Conservation (phyloP, 2,888 invertebrate species). For the Troilus luridus region DNA sequence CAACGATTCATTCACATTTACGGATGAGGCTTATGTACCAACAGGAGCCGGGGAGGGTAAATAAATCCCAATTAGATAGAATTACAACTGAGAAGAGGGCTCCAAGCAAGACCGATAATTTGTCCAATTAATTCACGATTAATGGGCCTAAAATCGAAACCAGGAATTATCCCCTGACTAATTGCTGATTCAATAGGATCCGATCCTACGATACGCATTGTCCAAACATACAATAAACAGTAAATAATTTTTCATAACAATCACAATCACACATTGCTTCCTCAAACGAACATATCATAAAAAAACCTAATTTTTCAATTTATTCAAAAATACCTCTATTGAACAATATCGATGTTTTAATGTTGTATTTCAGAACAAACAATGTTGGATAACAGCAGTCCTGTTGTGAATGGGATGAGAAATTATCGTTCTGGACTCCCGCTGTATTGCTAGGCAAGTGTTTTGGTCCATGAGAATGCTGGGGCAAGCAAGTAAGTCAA, state of each 20-base stretch:
- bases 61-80: conserved; percentile 44
- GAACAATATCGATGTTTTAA: too few relatives aligned
- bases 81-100: conserved; percentile 1
- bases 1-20: conserved; percentile 8
- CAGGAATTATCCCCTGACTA: background rate
- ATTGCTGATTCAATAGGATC: background rate
- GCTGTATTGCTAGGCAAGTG: background rate
- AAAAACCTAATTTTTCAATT: too few relatives aligned
- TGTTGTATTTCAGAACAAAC: too few relatives aligned
- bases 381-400: too few relatives aligned
- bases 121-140: conserved; percentile 39
- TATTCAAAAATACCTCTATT: too few relatives aligned
- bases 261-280: too few relatives aligned
- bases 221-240: background rate
- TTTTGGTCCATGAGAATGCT: background rate
- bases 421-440: background rate
- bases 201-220: background rate
- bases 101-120: background rate
- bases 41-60: background rate
- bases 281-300: too few relatives aligned
- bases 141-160: background rate
- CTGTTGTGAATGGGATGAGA: too few relatives aligned
- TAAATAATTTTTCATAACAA: background rate
- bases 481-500: background rate
- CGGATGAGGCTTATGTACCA: background rate